Evolutionary conservation across 2,888 invertebrate species (phyloP).

Genomic region (Rhingia rostrata): DNA sequence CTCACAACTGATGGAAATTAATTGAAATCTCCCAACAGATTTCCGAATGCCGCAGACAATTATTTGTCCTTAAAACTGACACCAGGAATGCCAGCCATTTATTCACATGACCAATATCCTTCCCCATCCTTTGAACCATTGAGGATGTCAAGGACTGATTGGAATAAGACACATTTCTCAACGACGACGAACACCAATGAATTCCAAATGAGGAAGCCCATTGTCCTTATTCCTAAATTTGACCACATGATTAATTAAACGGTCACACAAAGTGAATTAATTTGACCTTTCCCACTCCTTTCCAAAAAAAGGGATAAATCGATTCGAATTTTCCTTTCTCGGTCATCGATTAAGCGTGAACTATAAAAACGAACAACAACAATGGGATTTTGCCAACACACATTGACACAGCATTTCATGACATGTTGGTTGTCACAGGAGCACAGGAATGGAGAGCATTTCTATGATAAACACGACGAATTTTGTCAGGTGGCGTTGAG

Average conservation of each 20-base stretch:
- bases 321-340: slow-evolving; percentile 20
- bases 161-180: slow-evolving; percentile 46
- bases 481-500: slow-evolving; percentile 1
- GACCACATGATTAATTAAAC: slow-evolving; percentile 70
- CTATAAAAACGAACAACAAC: neutral
- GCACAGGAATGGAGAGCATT: neutral
- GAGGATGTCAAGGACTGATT: slow-evolving; percentile 56
- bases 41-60: slow-evolving; percentile 55
- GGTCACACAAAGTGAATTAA: slow-evolving; percentile 67
- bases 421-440: neutral
- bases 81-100: slow-evolving; percentile 47
- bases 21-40: slow-evolving; percentile 56
- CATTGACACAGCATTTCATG: neutral
- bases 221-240: slow-evolving; percentile 38
- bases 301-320: slow-evolving; percentile 43
- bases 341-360: slow-evolving; percentile 56
- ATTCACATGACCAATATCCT: slow-evolving; percentile 31
- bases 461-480: neutral
- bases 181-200: slow-evolving; percentile 55
- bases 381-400: slow-evolving; percentile 4
- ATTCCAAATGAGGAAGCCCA: slow-evolving; percentile 56
- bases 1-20: slow-evolving; percentile 26
- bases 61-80: slow-evolving; percentile 56
- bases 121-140: slow-evolving; percentile 3
- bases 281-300: neutral